Conservation (phyloP, 2,888 invertebrate species). For the Neoascia interrupta region DNA sequence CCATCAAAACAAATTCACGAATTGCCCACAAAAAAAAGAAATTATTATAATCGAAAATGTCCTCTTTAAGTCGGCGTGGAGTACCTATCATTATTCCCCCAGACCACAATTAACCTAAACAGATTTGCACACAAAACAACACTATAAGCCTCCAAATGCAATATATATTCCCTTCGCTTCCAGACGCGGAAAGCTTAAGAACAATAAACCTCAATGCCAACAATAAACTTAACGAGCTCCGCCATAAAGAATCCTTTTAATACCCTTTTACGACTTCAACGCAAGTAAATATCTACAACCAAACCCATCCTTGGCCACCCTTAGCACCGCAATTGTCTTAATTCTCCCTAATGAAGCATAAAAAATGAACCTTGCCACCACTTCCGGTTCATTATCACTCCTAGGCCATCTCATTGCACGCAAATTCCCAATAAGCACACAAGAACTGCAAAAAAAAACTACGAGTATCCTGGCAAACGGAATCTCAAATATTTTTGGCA, state of each 20-base stretch:
- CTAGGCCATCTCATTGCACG: slow-evolving; percentile 19
- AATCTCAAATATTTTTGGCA: slow-evolving; percentile 20
- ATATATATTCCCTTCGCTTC: neutral
- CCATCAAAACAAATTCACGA: too few species aligned
- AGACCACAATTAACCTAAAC: too few species aligned
- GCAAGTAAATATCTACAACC: too few species aligned
- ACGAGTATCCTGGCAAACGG: neutral
- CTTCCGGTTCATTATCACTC: slow-evolving; percentile 54
- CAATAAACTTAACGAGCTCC: slow-evolving; percentile 42
- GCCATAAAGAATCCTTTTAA: slow-evolving; percentile 46
- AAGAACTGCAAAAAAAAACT: slow-evolving; percentile 1
- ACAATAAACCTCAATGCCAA: slow-evolving; percentile 33
- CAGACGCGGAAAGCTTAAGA: neutral
- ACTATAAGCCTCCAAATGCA: too few species aligned
- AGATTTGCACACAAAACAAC: too few species aligned
- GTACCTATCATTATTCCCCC: too few species aligned
- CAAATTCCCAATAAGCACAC: slow-evolving; percentile 46
- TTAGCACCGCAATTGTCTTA: slow-evolving; percentile 54
- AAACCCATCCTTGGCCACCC: too few species aligned
- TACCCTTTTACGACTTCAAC: slow-evolving; percentile 37
- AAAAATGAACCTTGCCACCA: slow-evolving; percentile 52
- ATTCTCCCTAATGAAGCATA: slow-evolving; percentile 66
- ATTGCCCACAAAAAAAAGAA: too few species aligned
- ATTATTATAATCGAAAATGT: too few species aligned
- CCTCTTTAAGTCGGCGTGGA: too few species aligned